These are phyloP conservation scores for Julus scandinavius DNA, from an alignment of 2,888 invertebrate species.

Conservation along the genomic window DNA sequence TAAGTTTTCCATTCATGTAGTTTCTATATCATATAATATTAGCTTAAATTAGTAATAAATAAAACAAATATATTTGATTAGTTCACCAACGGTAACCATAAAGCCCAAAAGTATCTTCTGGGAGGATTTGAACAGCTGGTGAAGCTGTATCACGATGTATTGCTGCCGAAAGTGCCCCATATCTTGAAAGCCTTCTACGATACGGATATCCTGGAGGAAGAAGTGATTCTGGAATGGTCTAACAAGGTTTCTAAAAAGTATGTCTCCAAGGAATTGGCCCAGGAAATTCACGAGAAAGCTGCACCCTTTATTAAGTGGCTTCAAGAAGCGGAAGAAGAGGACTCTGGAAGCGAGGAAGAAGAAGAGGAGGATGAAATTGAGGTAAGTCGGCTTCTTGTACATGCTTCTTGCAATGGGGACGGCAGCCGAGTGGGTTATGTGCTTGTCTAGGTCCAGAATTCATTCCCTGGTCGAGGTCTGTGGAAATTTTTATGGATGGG, in stretches of 20 bases:
- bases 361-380: conserved; percentile 78
- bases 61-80: background rate
- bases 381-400: conserved; percentile 65
- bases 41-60: background rate
- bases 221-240: conserved; percentile 93
- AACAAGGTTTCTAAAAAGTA: conserved; percentile 89
- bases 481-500: no score
- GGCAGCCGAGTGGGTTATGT: no score
- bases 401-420: no score
- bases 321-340: conserved; percentile 92
- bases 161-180: conserved; percentile 89
- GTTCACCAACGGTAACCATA: conserved; percentile 82
- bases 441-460: no score
- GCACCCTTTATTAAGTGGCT: conserved; percentile 97
- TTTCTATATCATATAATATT: background rate
- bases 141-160: conserved; percentile 78
- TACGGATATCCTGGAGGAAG: conserved; percentile 93
- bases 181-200: conserved; percentile 94
- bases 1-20: no score
- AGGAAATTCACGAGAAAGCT: conserved; percentile 91
- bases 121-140: conserved; percentile 95
- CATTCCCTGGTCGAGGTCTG: no score
- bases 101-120: conserved; percentile 90
- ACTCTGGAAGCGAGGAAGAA: conserved; percentile 77
- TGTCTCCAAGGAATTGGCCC: conserved; percentile 87